phyloP scores from a whole-genome alignment of 2,113 vertebrate species.

The Parotia lawesii region DNA sequence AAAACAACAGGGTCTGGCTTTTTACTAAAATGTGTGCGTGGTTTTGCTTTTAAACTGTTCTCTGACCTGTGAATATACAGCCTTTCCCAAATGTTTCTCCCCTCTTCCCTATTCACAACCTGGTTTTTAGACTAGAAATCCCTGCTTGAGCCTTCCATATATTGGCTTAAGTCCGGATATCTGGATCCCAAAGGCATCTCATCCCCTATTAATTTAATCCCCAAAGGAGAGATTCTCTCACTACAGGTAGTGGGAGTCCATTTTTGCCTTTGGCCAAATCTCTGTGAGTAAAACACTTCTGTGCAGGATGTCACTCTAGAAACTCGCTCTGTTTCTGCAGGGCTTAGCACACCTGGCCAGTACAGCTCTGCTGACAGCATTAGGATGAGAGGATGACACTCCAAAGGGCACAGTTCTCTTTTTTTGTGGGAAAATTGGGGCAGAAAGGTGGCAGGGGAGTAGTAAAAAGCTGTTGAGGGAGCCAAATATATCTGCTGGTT shows the following conservation, averaged over 20 bases:
- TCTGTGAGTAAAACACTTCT: background rate
- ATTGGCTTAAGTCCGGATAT: background rate
- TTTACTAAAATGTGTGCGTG: background rate
- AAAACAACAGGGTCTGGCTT: background rate
- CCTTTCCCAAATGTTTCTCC: background rate
- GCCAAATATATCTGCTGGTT: background rate
- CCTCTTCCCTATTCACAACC: background rate
- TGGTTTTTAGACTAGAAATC: background rate
- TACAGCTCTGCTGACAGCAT: background rate
- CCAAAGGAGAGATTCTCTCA: background rate
- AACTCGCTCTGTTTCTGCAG: background rate
- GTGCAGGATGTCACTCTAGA: background rate
- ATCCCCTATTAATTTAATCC: background rate
- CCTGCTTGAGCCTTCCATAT: background rate
- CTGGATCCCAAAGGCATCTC: background rate
- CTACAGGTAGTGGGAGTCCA: background rate
- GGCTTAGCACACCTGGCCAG: background rate
- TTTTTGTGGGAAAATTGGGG: fast-evolving
- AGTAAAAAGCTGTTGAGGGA: background rate
- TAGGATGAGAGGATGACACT: background rate
- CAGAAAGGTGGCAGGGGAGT: background rate
- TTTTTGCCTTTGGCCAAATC: background rate
- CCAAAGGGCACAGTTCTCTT: background rate
- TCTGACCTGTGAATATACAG: background rate
- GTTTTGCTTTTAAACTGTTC: background rate